Conservation (phyloP, 2,888 invertebrate genomes). For the Philonicus albiceps region DNA sequence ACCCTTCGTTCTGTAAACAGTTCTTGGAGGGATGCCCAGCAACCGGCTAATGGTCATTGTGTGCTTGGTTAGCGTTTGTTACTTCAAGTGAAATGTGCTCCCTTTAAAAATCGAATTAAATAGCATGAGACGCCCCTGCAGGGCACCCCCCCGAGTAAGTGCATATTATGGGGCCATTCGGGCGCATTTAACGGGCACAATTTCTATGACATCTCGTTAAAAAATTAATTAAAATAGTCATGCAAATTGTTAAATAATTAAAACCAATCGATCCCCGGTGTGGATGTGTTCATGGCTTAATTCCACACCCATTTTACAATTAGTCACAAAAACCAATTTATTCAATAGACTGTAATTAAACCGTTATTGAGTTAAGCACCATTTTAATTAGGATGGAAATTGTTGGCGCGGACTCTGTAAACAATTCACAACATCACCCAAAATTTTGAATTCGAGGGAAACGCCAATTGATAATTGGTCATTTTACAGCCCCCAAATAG, state of each 20-base stretch:
- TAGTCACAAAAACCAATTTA: background rate
- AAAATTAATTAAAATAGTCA: constrained; percentile 34
- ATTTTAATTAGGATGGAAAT: constrained; percentile 17
- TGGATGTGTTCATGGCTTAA: background rate
- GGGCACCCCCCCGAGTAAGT: background rate
- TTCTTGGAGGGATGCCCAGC: background rate
- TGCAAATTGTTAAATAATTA: constrained; percentile 33
- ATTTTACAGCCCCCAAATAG: background rate
- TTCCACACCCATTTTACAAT: background rate
- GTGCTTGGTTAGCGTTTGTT: background rate
- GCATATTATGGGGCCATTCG: background rate
- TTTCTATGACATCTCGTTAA: background rate
- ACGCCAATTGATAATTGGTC: background rate
- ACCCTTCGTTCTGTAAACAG: background rate
- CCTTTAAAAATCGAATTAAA: background rate
- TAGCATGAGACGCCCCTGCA: background rate
- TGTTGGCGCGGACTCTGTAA: background rate
- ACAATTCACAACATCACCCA: background rate
- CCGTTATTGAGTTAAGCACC: constrained; percentile 9
- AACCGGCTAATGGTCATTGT: background rate
- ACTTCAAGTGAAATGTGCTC: background rate
- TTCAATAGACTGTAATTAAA: constrained; percentile 25
- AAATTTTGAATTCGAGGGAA: background rate
- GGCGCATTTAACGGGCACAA: background rate
- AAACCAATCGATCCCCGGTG: constrained; percentile 10